These are phyloP conservation scores for Channa striata DNA, from an alignment of 2,797 vertebrate species.

Conservation along the genomic window DNA sequence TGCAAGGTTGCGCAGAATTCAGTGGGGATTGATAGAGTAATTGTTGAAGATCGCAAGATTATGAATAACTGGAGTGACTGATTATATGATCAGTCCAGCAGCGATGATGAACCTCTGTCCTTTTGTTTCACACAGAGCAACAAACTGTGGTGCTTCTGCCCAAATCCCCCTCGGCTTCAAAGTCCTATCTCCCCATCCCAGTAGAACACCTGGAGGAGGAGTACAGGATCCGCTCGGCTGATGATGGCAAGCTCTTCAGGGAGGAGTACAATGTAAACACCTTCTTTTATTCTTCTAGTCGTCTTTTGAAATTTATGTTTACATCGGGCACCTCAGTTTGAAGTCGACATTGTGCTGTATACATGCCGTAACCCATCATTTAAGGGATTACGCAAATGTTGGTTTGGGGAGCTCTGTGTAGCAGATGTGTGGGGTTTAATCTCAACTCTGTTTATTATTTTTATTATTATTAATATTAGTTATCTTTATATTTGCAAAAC, in stretches of 20 bases:
- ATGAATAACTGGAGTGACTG: no score
- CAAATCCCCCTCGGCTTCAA: conserved; percentile 89
- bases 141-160: conserved; percentile 96
- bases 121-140: conserved; percentile 86
- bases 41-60: no score
- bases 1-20: no score
- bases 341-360: background rate
- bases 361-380: background rate
- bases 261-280: conserved; percentile 94
- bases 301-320: conserved; percentile 3
- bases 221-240: conserved; percentile 90
- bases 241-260: conserved; percentile 95
- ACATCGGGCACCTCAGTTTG: background rate
- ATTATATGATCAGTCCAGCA: background rate
- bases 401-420: background rate
- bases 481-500: background rate
- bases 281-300: background rate
- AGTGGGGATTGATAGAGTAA: no score
- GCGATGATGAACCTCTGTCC: conserved; percentile 3
- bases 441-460: background rate
- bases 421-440: background rate
- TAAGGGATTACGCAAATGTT: background rate
- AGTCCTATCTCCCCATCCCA: conserved; percentile 91
- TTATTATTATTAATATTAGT: background rate
- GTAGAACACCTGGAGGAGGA: conserved; percentile 94